Percentiles rank a stretch among this genome's conserved stretches.
These are phyloP conservation scores for Cotesia congregata DNA, from an alignment of 2,888 invertebrate species.

Conservation along the genomic window DNA sequence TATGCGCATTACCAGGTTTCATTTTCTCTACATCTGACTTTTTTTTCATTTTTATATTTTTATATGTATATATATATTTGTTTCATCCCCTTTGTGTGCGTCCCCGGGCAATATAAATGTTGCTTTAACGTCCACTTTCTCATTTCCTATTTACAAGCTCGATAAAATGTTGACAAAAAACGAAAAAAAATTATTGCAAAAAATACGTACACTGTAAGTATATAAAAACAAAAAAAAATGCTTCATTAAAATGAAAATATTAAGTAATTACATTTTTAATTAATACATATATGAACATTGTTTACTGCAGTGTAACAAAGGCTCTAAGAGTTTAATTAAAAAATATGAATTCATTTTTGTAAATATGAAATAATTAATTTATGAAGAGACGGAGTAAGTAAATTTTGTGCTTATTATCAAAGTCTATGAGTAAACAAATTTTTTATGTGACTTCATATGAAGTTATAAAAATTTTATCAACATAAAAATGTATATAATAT, in stretches of 20 bases:
- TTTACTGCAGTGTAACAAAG: not conserved
- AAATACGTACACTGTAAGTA: not conserved
- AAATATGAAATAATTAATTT: not conserved
- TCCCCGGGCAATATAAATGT: constrained; percentile 50
- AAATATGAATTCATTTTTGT: not conserved
- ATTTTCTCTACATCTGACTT: constrained; percentile 43
- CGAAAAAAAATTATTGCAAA: constrained; percentile 21
- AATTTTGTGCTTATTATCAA: not conserved
- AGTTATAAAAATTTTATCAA: too few relatives aligned
- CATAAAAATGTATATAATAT: too few relatives aligned
- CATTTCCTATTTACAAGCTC: constrained; percentile 45
- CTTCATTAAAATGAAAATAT: not conserved
- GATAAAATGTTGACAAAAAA: constrained; percentile 45
- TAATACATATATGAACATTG: not conserved
- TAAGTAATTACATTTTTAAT: not conserved
- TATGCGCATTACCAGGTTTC: constrained; percentile 52
- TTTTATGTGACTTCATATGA: not conserved
- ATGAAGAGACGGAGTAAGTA: not conserved
- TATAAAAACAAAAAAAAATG: not conserved
- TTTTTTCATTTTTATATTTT: constrained; percentile 16
- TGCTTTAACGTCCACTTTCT: constrained; percentile 51
- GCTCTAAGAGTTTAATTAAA: not conserved
- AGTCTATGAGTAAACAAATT: not conserved
- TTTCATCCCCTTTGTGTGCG: constrained; percentile 13
- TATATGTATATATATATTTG: constrained; percentile 34